These are phyloP conservation scores for Coreius guichenoti DNA, from an alignment of 2,797 vertebrate genomes.

Conservation along the genomic window DNA sequence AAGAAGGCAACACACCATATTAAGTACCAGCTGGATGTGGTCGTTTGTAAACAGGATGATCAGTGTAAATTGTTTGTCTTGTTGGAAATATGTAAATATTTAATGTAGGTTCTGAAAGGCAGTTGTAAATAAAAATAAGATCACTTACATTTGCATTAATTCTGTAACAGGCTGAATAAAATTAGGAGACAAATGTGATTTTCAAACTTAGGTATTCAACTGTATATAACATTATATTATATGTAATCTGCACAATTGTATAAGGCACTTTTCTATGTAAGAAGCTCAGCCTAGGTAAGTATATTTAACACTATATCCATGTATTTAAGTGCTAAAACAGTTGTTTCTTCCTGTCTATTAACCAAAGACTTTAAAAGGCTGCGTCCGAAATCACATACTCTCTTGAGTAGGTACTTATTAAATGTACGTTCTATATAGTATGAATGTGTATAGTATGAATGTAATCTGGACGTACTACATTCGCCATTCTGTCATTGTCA, in stretches of 20 bases:
- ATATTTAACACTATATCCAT: background rate
- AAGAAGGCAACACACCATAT: background rate
- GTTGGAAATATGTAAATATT: conserved; percentile 21
- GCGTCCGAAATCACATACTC: background rate
- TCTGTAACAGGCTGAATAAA: background rate
- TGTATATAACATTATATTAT: too few species aligned
- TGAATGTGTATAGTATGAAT: background rate
- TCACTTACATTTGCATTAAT: background rate
- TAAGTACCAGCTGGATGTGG: background rate
- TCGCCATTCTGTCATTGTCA: background rate
- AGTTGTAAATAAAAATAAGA: background rate
- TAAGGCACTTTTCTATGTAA: background rate
- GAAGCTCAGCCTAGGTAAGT: background rate
- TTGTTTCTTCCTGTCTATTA: background rate
- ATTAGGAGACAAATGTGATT: too few species aligned
- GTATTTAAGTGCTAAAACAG: background rate
- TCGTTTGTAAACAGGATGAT: conserved; percentile 1
- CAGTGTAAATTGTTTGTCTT: background rate
- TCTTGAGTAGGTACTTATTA: background rate
- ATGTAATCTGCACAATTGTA: background rate
- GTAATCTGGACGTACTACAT: background rate
- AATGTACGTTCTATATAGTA: background rate
- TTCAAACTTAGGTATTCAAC: background rate
- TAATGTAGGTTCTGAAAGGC: background rate
- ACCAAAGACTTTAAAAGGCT: background rate